Conservation (phyloP, 2,113 vertebrate genomes). For the Nothoprocta perdicaria region DNA sequence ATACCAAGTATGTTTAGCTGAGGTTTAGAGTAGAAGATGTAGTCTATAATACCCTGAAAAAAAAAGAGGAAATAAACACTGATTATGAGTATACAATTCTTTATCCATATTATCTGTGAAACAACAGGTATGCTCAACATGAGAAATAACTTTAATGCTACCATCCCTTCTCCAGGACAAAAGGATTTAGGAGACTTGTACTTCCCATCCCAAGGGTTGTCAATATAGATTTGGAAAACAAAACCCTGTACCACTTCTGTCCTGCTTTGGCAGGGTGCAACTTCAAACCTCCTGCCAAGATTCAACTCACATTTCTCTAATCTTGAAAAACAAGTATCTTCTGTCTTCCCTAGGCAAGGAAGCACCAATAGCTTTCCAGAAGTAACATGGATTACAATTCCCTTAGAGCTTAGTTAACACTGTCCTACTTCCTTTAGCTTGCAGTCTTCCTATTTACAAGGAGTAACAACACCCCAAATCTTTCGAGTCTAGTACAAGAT, state of each 20-base stretch:
- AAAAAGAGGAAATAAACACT: constrained; percentile 6
- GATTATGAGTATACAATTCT: not conserved
- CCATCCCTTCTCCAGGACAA: not conserved
- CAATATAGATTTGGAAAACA: not conserved
- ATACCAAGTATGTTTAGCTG: constrained; percentile 96
- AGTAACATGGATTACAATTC: not conserved
- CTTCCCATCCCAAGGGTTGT: not conserved
- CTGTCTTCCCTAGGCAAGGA: not conserved
- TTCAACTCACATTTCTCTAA: not conserved
- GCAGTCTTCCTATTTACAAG: not conserved
- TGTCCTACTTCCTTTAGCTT: not conserved
- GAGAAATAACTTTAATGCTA: not conserved
- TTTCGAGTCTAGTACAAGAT: not conserved
- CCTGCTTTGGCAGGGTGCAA: not conserved
- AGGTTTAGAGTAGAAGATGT: constrained; percentile 99
- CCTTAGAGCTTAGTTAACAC: not conserved
- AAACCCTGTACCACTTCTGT: not conserved
- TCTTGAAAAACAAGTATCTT: not conserved
- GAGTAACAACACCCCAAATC: not conserved
- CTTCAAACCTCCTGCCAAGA: not conserved
- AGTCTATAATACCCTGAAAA: constrained; percentile 96
- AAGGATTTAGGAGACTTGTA: not conserved
- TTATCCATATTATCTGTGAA: not conserved
- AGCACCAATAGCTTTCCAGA: not conserved
- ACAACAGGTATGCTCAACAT: not conserved